These are phyloP conservation scores for Anoplophora glabripennis DNA, from an alignment of 1,140 invertebrate genomes.

Conservation along the genomic window DNA sequence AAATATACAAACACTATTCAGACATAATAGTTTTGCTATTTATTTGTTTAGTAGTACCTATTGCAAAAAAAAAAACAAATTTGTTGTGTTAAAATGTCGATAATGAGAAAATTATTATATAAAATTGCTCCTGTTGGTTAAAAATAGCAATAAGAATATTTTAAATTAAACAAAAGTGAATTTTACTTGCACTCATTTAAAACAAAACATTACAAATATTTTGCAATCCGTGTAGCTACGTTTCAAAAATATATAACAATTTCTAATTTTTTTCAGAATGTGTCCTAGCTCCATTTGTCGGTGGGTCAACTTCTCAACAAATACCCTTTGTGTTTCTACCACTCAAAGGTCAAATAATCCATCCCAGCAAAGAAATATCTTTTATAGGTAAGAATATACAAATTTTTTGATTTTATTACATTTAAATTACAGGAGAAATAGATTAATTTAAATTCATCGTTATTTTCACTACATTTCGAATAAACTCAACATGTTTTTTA, in stretches of 20 bases:
- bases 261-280: constrained; percentile 67
- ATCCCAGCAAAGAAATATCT: constrained; percentile 80
- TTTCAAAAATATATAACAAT: not conserved
- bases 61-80: too few relatives aligned
- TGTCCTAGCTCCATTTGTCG: constrained; percentile 74
- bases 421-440: too few relatives aligned
- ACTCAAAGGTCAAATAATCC: constrained; percentile 78
- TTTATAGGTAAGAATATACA: constrained; percentile 68
- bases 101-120: too few relatives aligned
- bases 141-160: not conserved
- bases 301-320: constrained; percentile 69
- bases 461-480: too few relatives aligned
- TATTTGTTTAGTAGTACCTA: too few relatives aligned
- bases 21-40: too few relatives aligned
- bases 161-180: not conserved
- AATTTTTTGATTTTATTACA: too few relatives aligned
- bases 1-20: too few relatives aligned
- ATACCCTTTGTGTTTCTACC: constrained; percentile 84
- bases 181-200: not conserved
- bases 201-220: not conserved
- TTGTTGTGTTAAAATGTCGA: too few relatives aligned
- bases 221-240: not conserved
- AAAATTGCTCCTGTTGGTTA: too few relatives aligned
- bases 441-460: too few relatives aligned
- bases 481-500: too few relatives aligned